Evolutionary conservation across 2,113 vertebrate genomes (phyloP), one percentile per base, ranked within the genome.

Genomic region (Furnarius figulus): DNA sequence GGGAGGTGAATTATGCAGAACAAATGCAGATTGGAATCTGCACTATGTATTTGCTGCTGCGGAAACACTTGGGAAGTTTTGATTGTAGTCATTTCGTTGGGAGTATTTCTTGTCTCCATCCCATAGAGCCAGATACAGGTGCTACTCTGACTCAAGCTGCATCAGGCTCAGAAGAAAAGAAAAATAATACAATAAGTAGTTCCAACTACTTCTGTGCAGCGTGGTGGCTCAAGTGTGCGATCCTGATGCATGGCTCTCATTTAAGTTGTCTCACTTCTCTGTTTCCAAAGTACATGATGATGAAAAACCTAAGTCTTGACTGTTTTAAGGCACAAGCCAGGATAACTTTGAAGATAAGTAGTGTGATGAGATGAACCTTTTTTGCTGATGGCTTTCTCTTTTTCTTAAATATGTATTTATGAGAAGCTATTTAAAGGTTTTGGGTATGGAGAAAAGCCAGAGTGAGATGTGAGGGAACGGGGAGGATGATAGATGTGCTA

Each of bases 121-220:
- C 58, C 28, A 9, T n/a, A 8, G 37, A 76, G 84, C 39, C 4
- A 1, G 30, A 24, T 58, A 19, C 13, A 72, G 49, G 53, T 87
- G 67, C 59, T 73, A 0, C 46, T 87, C 52, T 65, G 59, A 18
- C 25, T 83, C 6, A 10, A 37, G 58, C 11, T 90, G 62, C 12
- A n/a, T 76, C 49, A 37, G 67, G 25, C 49, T 76, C 1, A 0
- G 50, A 76, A 31, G 11, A 79, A 17, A 27, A 78, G 27, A n/a
- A 35, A 42, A 85, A 66, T 17, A 42, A 11, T 17, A 12, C 15
- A 31, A 5, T 5, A 63, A 59, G 8, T 35, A 78, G 28, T 55
- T 27, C 55, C 40, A 0, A 42, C 30, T 86, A 47, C 21, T 80
- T 61, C n/a, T 12, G 0, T 39, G 46, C 1, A 0, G 8, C 33